Base-by-base conservation (phyloP, 2,888 invertebrate genomes). In the Cancer borealis region DNA sequence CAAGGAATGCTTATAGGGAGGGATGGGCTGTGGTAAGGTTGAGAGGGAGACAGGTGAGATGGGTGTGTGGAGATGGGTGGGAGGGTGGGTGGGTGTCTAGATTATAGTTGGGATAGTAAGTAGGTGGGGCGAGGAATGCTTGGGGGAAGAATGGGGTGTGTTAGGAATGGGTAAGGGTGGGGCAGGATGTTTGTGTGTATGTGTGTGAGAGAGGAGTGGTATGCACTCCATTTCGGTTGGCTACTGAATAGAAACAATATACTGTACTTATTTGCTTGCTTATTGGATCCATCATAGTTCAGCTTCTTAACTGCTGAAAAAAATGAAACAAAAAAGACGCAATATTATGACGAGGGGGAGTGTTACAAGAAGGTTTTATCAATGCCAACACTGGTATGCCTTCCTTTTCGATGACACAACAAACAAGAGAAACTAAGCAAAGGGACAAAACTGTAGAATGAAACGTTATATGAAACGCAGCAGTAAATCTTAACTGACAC, bases 221-320 rank as follows among this genome's bases (percentile, higher is more conserved):
- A 17, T 12, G 54, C 0, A 12, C 14, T 54, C 14, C 12, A 17
- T 10, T 3, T 17, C 54, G 14, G 17, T 17, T 54, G n/a, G 66
- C 66, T 66, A n/a, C 66, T 66, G 66, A 21, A 66, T n/a, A 66
- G 14, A 66, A 66, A 2, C 21, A 21, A 21, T 8, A n/a, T n/a
- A n/a, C n/a, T n/a, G n/a, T n/a, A n/a, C 66, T 66, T 39, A n/a
- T n/a, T 66, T 66, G 66, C 66, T n/a, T 66, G 66, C 66, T 66
- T 66, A n/a, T 4, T 14, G n/a, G 66, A n/a, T n/a, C 66, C 17
- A 66, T 66, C 60, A 66, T 17, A 66, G 0, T 66, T 4, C 12
- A 4, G 60, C 17, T 66, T 66, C 4, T 21, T 66, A 17, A 66
- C 4, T 17, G 14, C 54, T 17, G 21, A 14, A 4, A 49, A 12